Base-by-base conservation (phyloP, 1,140 invertebrate genomes). In the Hycleus phaleratus region DNA sequence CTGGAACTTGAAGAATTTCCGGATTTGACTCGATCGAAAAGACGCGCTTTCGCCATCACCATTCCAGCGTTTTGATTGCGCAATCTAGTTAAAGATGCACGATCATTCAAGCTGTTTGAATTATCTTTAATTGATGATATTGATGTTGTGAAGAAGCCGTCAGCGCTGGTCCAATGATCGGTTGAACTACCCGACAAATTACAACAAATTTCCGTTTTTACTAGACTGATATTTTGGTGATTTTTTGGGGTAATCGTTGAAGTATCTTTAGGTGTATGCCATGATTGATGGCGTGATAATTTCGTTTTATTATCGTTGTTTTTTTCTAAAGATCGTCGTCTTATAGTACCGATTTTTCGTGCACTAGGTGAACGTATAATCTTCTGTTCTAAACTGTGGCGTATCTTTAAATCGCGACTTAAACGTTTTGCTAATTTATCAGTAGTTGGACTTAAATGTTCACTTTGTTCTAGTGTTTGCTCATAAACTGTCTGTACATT, bases 311-410 rank as follows among this genome's bases (percentile, higher is more conserved):
- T 32, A 32, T 32, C 7, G 51, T 68, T 62, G 12, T 62, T 65
- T 49, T 64, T 64, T 26, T 68, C 65, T 6, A 62, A 75, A 56
- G 86, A 88, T 47, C 86, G 73, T 40, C 86, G 77, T 67, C 86
- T 74, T 46, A 90, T 80, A 24, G 75, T 83, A 24, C 87, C 87
- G 58, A 90, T 90, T 78, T 87, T 89, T 38, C 87, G 77, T 24
- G 86, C 87, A 70, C 87, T 89, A 1, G 87, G 88, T 2, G 87
- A 90, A 64, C 87, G 75, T 61, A 89, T 87, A 11, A 89, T 81
- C 71, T 85, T 84, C 32, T 82, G 77, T 67, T 88, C 84, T 40
- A 77, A 72, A 40, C 81, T 85, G 47, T 77, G 75, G 47, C 86
- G 75, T 51, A 90, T 89, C 68, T 86, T 87, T 44, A 90, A 72